phyloP scores from a whole-genome alignment of 2,113 vertebrate genomes.

The Tetrao urogallus region DNA sequence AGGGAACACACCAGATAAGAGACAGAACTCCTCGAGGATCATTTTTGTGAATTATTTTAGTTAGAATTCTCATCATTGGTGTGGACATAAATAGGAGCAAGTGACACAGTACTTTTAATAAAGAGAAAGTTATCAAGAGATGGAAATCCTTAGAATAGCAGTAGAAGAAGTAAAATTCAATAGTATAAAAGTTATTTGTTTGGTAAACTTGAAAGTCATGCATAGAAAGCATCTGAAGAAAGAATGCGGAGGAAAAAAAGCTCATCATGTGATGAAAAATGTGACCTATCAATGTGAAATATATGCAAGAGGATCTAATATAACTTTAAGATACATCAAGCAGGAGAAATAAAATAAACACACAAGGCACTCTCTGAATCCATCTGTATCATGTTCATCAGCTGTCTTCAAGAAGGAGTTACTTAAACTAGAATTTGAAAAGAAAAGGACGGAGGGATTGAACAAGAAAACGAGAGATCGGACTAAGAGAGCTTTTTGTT shows the following conservation, averaged over 20 bases:
- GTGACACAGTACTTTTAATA: not conserved
- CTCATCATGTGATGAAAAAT: not conserved
- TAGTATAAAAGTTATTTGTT: not conserved
- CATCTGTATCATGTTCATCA: not conserved
- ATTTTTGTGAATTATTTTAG: not conserved
- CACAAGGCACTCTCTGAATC: not conserved
- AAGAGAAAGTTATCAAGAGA: not conserved
- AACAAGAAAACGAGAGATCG: not conserved
- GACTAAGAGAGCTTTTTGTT: accelerated
- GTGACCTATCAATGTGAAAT: not conserved
- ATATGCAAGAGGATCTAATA: not conserved
- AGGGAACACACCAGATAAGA: not conserved
- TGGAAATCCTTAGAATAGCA: not conserved
- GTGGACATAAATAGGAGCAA: not conserved
- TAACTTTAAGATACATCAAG: not conserved
- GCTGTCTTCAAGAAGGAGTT: not conserved
- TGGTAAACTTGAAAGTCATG: not conserved
- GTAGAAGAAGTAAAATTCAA: not conserved
- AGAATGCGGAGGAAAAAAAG: not conserved
- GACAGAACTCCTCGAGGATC: not conserved
- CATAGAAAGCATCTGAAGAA: not conserved
- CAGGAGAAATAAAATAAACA: not conserved
- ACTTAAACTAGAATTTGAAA: not conserved
- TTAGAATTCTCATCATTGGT: not conserved
- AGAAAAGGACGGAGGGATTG: not conserved